Percentiles rank a stretch among this genome's conserved stretches.
Conservation (phyloP, 1,140 invertebrate genomes). For the Drosophila tani region DNA sequence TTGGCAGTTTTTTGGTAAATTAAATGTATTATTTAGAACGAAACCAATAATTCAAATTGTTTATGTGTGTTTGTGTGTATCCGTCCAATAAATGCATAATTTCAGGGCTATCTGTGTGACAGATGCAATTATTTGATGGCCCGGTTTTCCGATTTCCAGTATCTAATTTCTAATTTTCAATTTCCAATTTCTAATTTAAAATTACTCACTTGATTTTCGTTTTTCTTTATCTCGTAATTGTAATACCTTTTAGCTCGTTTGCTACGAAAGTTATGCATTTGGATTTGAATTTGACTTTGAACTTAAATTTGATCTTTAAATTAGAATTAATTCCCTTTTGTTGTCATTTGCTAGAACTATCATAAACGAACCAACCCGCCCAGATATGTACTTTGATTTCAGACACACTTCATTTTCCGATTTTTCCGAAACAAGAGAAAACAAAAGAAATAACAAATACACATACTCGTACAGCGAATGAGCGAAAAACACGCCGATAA, state of each 20-base stretch:
- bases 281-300: slow-evolving; percentile 61
- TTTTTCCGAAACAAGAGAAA: slow-evolving; percentile 35
- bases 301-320: slow-evolving; percentile 37
- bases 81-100: slow-evolving; percentile 68
- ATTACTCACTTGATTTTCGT: slow-evolving; percentile 21
- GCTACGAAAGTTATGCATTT: slow-evolving; percentile 74
- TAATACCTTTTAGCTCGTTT: slow-evolving; percentile 73
- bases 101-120: slow-evolving; percentile 23
- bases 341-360: slow-evolving; percentile 46
- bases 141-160: slow-evolving; percentile 15
- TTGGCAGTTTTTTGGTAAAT: slow-evolving; percentile 68
- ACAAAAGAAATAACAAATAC: slow-evolving; percentile 30
- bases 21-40: slow-evolving; percentile 67
- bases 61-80: slow-evolving; percentile 58
- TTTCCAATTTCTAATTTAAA: slow-evolving; percentile 32
- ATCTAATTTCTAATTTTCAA: slow-evolving; percentile 32
- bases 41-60: slow-evolving; percentile 58
- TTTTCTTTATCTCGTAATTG: slow-evolving; percentile 50
- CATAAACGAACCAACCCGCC: slow-evolving; percentile 11
- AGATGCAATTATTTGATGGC: slow-evolving; percentile 66
- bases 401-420: slow-evolving; percentile 22
- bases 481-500: slow-evolving; percentile 5
- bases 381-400: slow-evolving; percentile 20
- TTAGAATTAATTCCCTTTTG: slow-evolving; percentile 19
- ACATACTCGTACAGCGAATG: slow-evolving; percentile 36